A percentile compares a stretch with the other conserved stretches of the same genome.
Evolutionary conservation across 2,888 invertebrate species (phyloP).

Genomic region (Acleris holmiana): DNA sequence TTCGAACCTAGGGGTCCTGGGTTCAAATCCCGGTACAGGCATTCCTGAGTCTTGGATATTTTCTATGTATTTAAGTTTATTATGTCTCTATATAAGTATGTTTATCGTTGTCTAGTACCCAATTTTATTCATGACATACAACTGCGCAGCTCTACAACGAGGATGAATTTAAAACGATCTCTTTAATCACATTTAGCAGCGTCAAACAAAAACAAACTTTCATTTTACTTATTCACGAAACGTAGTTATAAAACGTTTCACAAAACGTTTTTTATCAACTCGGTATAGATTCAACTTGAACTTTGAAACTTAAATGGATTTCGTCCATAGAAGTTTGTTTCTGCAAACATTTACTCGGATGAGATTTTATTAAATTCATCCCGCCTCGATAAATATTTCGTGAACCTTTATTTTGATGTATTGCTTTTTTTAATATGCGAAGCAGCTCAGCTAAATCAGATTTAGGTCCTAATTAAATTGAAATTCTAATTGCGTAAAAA

Average conservation of each 20-base stretch:
- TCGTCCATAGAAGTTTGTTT: slow-evolving; percentile 16
- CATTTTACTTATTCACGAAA: not conserved
- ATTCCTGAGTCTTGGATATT: too few species aligned
- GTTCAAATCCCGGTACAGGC: too few species aligned
- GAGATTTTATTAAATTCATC: slow-evolving; percentile 15
- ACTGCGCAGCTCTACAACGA: too few species aligned
- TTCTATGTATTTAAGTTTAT: too few species aligned
- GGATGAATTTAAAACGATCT: too few species aligned
- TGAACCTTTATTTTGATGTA: slow-evolving; percentile 2
- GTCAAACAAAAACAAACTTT: not conserved
- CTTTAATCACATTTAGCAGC: too few species aligned
- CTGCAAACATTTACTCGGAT: slow-evolving; percentile 13
- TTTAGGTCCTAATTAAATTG: too few species aligned
- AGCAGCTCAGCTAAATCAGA: not conserved
- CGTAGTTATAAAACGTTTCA: slow-evolving; percentile 4
- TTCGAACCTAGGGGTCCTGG: too few species aligned
- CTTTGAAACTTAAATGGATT: slow-evolving; percentile 32
- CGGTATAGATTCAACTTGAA: slow-evolving; percentile 18
- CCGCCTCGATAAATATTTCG: slow-evolving; percentile 1
- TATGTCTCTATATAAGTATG: too few species aligned
- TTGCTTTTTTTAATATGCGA: not conserved
- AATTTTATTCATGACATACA: too few species aligned
- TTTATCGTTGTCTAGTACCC: too few species aligned
- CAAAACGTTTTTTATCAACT: slow-evolving; percentile 8
- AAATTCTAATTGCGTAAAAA: too few species aligned